A percentile compares a stretch with the other conserved stretches of the same genome.
Evolutionary conservation across 2,888 invertebrate species (phyloP).

Genomic region (Heliconius cydno): DNA sequence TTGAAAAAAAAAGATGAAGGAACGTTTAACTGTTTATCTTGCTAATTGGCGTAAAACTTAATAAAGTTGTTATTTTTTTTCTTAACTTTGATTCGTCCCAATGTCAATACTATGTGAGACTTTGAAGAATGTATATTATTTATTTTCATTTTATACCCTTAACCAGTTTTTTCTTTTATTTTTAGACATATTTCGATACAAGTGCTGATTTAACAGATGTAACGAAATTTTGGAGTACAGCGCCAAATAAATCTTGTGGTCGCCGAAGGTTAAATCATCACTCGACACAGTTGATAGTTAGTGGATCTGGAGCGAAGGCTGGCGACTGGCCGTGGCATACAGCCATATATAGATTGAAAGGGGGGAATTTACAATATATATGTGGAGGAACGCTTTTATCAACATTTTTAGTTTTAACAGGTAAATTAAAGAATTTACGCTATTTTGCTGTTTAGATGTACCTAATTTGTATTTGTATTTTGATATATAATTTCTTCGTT

Average conservation of each 20-base stretch:
- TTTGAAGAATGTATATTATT: no score
- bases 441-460: not conserved
- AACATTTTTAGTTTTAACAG: conserved; percentile 61
- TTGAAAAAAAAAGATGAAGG: no score
- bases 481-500: no score
- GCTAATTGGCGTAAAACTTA: no score
- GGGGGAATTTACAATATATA: conserved; percentile 55
- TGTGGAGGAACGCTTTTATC: conserved; percentile 68
- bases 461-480: not conserved
- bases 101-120: not conserved
- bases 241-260: conserved; percentile 41
- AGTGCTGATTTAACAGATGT: not conserved
- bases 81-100: not conserved
- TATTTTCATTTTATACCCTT: no score
- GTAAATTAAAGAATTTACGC: conserved; percentile 46
- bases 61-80: no score
- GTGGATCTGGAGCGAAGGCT: conserved; percentile 58
- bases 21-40: no score
- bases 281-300: conserved; percentile 63
- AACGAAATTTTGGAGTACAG: conserved; percentile 11
- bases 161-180: not conserved
- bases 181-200: conserved; percentile 32
- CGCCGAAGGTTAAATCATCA: conserved; percentile 48
- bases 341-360: conserved; percentile 58
- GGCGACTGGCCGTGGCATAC: conserved; percentile 75